Evolutionary conservation across 2,797 vertebrate genomes (phyloP).

Genomic region (Oophaga sylvatica): DNA sequence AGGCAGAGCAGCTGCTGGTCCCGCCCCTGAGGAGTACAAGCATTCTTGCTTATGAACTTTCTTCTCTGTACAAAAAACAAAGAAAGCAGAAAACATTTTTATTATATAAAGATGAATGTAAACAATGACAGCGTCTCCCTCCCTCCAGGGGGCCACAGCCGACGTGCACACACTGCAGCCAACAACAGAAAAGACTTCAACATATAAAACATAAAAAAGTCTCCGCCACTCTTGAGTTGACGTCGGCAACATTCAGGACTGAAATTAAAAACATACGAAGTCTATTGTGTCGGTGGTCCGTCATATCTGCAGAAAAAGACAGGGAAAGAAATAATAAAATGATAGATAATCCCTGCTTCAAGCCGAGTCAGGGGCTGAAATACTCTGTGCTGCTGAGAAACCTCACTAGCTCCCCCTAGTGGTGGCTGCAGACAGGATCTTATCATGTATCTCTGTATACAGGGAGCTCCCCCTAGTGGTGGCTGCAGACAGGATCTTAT

Average conservation of each 20-base stretch:
- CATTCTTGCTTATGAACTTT: not conserved
- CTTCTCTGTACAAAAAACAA: not conserved
- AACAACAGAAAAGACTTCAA: not conserved
- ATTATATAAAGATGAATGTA: slow-evolving; percentile 10
- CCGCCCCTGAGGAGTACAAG: not conserved
- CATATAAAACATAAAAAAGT: not conserved
- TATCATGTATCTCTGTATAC: too few relatives aligned
- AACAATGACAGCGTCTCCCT: not conserved
- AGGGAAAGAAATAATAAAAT: not conserved
- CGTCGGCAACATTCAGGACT: not conserved
- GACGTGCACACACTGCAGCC: not conserved
- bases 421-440: too few relatives aligned
- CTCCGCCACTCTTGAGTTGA: not conserved
- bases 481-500: too few relatives aligned
- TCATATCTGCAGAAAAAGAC: not conserved
- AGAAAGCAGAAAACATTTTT: not conserved
- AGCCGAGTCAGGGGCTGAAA: not conserved
- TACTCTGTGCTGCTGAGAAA: not conserved
- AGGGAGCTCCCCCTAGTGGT: too few relatives aligned
- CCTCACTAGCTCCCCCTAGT: too few relatives aligned
- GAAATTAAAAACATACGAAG: not conserved
- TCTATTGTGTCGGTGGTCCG: not conserved
- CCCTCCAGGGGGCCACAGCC: not conserved
- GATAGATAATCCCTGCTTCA: too few relatives aligned
- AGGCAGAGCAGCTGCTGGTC: too few relatives aligned